Evolutionary conservation across 2,888 invertebrate species (phyloP).

Genomic region (Hydropsyche betteni): DNA sequence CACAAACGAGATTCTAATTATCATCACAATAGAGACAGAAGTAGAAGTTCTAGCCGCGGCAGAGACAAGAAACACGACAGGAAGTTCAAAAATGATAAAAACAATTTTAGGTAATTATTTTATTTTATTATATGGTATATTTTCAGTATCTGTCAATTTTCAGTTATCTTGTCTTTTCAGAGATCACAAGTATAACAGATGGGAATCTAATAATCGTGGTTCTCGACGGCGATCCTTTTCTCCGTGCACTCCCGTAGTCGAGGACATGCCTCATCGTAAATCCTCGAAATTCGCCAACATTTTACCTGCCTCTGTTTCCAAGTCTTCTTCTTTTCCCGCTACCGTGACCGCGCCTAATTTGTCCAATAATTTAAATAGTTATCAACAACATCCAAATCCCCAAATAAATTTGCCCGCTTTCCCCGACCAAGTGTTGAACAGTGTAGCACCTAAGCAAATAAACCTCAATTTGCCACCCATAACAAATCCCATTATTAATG

Average conservation of each 20-base stretch:
- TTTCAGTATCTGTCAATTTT: neutral
- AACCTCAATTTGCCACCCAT: slow-evolving; percentile 1
- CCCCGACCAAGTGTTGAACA: neutral
- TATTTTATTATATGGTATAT: neutral
- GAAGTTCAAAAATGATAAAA: slow-evolving; percentile 39
- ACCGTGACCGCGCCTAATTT: neutral
- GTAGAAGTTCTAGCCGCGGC: slow-evolving; percentile 38
- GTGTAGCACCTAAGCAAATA: neutral
- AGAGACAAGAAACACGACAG: slow-evolving; percentile 36
- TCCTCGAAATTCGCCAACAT: slow-evolving; percentile 33
- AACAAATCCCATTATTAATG: slow-evolving; percentile 5
- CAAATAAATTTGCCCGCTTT: slow-evolving; percentile 14
- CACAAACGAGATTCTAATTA: slow-evolving; percentile 27
- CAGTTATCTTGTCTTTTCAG: slow-evolving; percentile 41
- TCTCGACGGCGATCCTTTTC: slow-evolving; percentile 42
- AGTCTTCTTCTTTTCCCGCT: neutral
- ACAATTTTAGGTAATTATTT: slow-evolving; percentile 28
- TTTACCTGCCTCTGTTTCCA: slow-evolving; percentile 2
- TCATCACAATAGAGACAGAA: slow-evolving; percentile 32
- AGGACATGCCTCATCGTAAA: slow-evolving; percentile 43
- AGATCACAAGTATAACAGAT: slow-evolving; percentile 43
- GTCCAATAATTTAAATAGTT: slow-evolving; percentile 15
- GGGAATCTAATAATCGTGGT: slow-evolving; percentile 42
- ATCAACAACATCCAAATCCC: neutral
- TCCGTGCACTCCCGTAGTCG: slow-evolving; percentile 44